Evolutionary conservation across 2,888 invertebrate species (phyloP).

Genomic region (Andrena hattorfiana): DNA sequence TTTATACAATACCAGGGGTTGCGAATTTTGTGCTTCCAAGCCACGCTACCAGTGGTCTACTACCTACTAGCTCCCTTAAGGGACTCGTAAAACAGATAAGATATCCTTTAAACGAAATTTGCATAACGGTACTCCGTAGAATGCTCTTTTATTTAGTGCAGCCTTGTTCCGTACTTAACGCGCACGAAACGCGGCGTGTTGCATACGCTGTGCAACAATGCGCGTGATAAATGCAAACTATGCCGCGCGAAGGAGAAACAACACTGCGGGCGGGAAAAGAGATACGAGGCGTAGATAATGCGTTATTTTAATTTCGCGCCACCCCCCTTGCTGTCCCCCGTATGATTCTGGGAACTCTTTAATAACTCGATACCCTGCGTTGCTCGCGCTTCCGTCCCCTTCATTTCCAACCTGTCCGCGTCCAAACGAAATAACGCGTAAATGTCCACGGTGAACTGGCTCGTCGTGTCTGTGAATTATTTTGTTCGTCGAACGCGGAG

Average conservation of each 20-base stretch:
- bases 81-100: conserved; percentile 34
- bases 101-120: conserved; percentile 47
- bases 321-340: not conserved
- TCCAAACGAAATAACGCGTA: conserved; percentile 18
- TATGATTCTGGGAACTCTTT: not conserved
- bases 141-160: conserved; percentile 47
- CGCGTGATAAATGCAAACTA: conserved; percentile 53
- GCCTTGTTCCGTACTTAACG: conserved; percentile 21
- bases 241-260: conserved; percentile 29
- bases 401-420: conserved; percentile 10
- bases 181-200: conserved; percentile 14
- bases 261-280: conserved; percentile 4
- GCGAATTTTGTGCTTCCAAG: conserved; percentile 13
- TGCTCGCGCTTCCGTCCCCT: not conserved
- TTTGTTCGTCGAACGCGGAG: conserved; percentile 1
- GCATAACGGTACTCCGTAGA: conserved; percentile 41
- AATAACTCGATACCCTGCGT: conserved; percentile 38
- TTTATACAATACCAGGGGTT: not conserved
- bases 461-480: conserved; percentile 10
- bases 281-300: conserved; percentile 21
- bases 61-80: not conserved
- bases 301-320: conserved; percentile 51
- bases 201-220: conserved; percentile 39
- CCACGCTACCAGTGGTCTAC: not conserved
- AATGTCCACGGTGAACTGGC: not conserved